These are phyloP conservation scores for Ramphastos sulfuratus DNA, from an alignment of 2,113 vertebrate genomes.

Conservation along the genomic window DNA sequence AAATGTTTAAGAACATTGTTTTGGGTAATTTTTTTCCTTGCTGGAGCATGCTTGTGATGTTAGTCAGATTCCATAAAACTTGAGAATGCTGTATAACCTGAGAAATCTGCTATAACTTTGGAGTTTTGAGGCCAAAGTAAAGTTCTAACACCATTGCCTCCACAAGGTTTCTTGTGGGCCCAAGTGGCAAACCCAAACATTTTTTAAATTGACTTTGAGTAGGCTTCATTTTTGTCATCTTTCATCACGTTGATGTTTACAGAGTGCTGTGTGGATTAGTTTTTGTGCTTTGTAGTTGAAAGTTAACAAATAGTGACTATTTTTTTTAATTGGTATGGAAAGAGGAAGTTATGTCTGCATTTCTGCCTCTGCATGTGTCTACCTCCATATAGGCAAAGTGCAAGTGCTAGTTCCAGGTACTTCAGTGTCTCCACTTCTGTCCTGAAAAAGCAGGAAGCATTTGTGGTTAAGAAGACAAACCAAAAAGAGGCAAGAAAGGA, in stretches of 20 bases:
- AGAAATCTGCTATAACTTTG: background rate
- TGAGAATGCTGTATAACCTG: background rate
- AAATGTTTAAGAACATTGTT: background rate
- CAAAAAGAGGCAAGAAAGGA: background rate
- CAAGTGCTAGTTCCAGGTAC: background rate
- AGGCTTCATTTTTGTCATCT: background rate
- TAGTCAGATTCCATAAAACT: constrained; percentile 23
- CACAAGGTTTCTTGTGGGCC: background rate
- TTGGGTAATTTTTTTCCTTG: background rate
- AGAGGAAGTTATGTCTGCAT: background rate
- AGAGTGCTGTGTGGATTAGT: background rate
- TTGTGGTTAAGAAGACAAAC: background rate
- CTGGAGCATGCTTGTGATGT: background rate
- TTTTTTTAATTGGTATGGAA: background rate
- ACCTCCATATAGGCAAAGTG: background rate
- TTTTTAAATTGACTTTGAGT: background rate
- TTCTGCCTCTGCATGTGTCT: background rate
- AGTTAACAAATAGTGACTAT: background rate
- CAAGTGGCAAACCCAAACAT: background rate
- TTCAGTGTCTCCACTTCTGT: fast-evolving
- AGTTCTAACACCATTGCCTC: background rate
- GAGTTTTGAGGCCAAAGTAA: constrained; percentile 22
- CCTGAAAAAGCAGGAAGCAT: background rate
- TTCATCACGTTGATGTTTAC: background rate
- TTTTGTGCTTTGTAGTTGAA: background rate